Evolutionary conservation across 2,113 vertebrate species (phyloP), one percentile per base, ranked within the genome.

Genomic region (Corythornis madagascariensis): DNA sequence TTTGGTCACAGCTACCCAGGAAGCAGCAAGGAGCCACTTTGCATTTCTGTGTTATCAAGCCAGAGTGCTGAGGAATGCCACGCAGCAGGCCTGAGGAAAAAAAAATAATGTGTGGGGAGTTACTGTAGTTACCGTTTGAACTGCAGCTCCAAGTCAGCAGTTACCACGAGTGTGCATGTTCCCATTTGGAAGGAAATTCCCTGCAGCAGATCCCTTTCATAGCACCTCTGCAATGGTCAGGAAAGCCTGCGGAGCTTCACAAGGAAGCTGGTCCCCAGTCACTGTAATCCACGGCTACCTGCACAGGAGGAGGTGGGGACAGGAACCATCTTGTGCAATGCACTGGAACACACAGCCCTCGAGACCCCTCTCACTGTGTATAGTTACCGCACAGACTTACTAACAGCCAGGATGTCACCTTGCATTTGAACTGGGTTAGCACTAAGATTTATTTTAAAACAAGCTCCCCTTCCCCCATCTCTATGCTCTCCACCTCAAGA

Each of bases 281-380:
- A 9, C 35, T 2, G 45, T 19, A n/a, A 38, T 59, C 38, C 66
- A 35, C 47, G 15, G 50, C 53, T 55, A 0, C 40, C 8, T 4
- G 60, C 25, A 7, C 1, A 35, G 7, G 42, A 31, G 42, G 33
- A 31, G 45, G 65, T 45, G 55, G n/a, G 13, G 38, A 5, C 38
- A 45, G 65, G 48, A 40, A 4, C 56, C 8, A 18, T 2, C 65
- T 29, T 12, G 1, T 1, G 28, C 14, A 1, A 1, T 6, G 7
- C n/a, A 10, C 15, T 11, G n/a, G 22, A 78, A 94, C n/a, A 10
- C 11, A 3, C 1, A 1, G 43, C 22, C 15, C 20, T 69, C 1
- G 1, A n/a, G 40, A 33, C 35, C 45, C 42, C 18, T 48, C 40
- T 59, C 33, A 53, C 87, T 26, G 7, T 20, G 43, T 25, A 10